A percentile compares a stretch with the other conserved stretches of the same genome.
These are phyloP conservation scores for Stegostoma tigrinum DNA, from an alignment of 2,113 vertebrate genomes.

Conservation along the genomic window DNA sequence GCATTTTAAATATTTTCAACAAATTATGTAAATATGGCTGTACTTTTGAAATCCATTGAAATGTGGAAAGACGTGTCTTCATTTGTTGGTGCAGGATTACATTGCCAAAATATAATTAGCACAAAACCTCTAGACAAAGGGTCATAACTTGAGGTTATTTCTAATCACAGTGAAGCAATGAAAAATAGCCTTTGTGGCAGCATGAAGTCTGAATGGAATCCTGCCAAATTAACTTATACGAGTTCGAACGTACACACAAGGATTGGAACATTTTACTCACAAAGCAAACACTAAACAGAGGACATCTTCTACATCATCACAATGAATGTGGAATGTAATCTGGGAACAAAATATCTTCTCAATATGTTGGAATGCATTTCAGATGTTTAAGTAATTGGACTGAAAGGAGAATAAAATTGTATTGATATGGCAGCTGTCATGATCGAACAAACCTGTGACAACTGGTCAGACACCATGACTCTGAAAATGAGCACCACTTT, in stretches of 20 bases:
- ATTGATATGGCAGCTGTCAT: not conserved
- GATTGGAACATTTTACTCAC: not conserved
- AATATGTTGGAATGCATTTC: not conserved
- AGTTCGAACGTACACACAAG: not conserved
- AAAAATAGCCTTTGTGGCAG: not conserved
- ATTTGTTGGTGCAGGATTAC: conserved; percentile 7
- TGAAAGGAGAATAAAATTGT: not conserved
- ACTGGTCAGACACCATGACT: not conserved
- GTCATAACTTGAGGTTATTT: not conserved
- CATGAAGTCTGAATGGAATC: not conserved
- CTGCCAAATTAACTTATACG: not conserved
- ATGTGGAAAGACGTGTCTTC: not conserved
- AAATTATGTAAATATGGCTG: not conserved
- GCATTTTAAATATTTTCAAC: not conserved
- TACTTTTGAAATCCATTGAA: conserved; percentile 2
- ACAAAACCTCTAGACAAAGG: not conserved
- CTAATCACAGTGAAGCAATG: not conserved
- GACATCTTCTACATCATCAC: not conserved
- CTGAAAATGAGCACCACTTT: not conserved
- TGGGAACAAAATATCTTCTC: not conserved
- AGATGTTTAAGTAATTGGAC: not conserved
- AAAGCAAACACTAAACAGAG: not conserved
- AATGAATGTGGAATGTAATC: not conserved
- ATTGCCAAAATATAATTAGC: conserved; percentile 2
- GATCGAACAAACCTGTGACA: not conserved